Evolutionary conservation across 2,888 invertebrate genomes (phyloP).

Genomic region (Oxycera nigricornis): DNA sequence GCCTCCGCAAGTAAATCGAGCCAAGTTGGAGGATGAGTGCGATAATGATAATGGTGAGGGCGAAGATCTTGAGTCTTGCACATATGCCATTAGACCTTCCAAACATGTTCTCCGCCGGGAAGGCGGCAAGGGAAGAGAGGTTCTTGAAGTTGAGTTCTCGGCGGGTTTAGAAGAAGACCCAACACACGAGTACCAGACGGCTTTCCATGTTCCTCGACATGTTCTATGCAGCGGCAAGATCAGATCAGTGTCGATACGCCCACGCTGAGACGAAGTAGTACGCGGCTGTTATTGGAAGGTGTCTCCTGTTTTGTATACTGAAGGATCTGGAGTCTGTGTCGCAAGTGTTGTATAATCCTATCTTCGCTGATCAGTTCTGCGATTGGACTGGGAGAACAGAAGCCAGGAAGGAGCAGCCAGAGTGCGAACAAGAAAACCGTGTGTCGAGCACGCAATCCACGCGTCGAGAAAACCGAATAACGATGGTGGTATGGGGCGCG

Average conservation of each 20-base stretch:
- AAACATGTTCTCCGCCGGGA: not conserved
- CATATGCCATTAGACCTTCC: not conserved
- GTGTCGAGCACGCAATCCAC: not conserved
- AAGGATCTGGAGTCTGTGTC: not conserved
- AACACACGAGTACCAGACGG: not conserved
- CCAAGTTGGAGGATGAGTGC: not conserved
- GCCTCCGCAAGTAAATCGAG: no score
- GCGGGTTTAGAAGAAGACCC: not conserved
- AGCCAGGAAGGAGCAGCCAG: no score
- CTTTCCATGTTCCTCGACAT: slow-evolving; percentile 1
- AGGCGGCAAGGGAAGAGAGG: not conserved
- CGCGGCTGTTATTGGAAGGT: not conserved
- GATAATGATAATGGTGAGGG: not conserved
- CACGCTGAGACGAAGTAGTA: not conserved
- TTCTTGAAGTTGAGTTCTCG: not conserved
- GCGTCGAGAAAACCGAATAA: not conserved
- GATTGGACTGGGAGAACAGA: no score
- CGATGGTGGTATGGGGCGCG: not conserved
- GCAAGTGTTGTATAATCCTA: not conserved
- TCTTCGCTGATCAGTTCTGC: not conserved
- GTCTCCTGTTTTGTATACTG: not conserved
- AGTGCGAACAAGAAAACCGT: not conserved
- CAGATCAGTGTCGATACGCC: slow-evolving; percentile 22
- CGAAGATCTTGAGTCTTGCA: not conserved
- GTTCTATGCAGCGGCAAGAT: not conserved